These are phyloP conservation scores for Manis javanica DNA, from an alignment of 2,797 vertebrate genomes.

Conservation along the genomic window DNA sequence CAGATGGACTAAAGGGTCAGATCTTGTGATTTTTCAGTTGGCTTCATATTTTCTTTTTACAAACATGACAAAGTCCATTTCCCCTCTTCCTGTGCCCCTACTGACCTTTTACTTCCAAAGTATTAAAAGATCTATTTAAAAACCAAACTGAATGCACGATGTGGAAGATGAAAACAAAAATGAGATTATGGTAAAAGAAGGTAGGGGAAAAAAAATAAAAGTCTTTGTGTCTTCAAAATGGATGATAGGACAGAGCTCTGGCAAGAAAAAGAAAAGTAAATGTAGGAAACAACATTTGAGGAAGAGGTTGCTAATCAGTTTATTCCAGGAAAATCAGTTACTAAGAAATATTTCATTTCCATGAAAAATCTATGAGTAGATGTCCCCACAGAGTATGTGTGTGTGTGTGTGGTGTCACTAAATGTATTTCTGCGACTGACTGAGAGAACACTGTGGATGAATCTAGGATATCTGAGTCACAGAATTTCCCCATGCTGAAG, in stretches of 20 bases:
- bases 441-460: background rate
- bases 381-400: background rate
- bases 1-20: slow-evolving; percentile 66
- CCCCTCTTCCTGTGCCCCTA: slow-evolving; percentile 54
- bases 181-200: slow-evolving; percentile 44
- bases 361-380: background rate
- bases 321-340: slow-evolving; percentile 48
- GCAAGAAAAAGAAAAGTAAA: slow-evolving; percentile 50
- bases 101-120: slow-evolving; percentile 68
- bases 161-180: slow-evolving; percentile 55
- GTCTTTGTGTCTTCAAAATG: background rate
- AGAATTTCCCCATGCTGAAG: background rate
- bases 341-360: slow-evolving; percentile 43
- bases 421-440: background rate
- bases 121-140: slow-evolving; percentile 66
- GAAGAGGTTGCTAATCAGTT: slow-evolving; percentile 46
- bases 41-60: slow-evolving; percentile 73
- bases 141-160: slow-evolving; percentile 35
- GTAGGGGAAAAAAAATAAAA: slow-evolving; percentile 52
- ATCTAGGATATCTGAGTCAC: background rate
- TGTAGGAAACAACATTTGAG: background rate
- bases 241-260: background rate
- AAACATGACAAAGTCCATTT: slow-evolving; percentile 48
- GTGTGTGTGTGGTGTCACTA: background rate
- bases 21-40: slow-evolving; percentile 79